phyloP scores from a whole-genome alignment of 1,140 invertebrate genomes.

The Bombus sylvicola region DNA sequence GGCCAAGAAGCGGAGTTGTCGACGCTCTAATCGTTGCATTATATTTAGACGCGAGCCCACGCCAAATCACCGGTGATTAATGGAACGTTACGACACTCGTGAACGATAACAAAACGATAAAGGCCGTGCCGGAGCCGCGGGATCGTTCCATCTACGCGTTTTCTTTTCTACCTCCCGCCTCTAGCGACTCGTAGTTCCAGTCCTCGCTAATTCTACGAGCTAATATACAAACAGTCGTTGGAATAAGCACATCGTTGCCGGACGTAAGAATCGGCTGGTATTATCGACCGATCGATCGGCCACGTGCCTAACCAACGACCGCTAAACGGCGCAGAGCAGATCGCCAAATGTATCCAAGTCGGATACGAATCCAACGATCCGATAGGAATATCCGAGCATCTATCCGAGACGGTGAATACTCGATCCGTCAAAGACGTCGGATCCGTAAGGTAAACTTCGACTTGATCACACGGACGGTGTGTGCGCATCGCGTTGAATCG shows the following conservation, averaged over 20 bases:
- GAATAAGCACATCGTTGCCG: no score
- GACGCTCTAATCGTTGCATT: conserved; percentile 51
- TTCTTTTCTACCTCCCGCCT: neutral
- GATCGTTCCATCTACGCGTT: neutral
- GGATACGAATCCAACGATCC: no score
- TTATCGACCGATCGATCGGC: neutral
- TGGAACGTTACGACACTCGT: conserved; percentile 28
- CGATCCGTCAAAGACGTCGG: neutral
- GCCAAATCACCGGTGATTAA: conserved; percentile 54
- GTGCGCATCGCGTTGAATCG: neutral
- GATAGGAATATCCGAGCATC: neutral
- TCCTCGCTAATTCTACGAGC: neutral
- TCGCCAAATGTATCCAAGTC: no score
- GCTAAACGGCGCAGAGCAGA: no score
- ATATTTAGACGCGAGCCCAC: conserved; percentile 34
- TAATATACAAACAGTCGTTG: neutral
- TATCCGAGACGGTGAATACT: neutral
- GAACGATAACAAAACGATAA: conserved; percentile 21
- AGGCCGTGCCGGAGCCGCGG: neutral
- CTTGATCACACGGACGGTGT: no score
- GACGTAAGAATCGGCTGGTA: neutral
- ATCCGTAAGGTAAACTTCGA: no score
- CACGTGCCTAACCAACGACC: neutral
- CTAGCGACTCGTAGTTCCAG: neutral
- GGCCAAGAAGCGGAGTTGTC: conserved; percentile 25